Evolutionary conservation across 2,888 invertebrate genomes (phyloP), one percentile per base, ranked within the genome.

Genomic region (Timema podura): DNA sequence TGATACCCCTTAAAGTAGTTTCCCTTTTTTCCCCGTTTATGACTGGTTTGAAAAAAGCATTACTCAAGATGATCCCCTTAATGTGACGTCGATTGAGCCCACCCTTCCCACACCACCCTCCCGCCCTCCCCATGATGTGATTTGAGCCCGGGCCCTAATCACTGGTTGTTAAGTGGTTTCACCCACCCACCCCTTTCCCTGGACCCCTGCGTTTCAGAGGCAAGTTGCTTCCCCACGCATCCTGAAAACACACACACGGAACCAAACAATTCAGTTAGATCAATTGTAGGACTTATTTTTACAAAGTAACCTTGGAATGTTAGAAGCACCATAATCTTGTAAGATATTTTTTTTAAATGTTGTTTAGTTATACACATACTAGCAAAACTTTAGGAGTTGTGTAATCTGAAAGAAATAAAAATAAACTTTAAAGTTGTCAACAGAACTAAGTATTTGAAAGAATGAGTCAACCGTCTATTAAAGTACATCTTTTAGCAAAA

Each of bases 161-260:
- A 69, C 73, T 30, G 64, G 15, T 59, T 69, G 67, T 66, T 45
- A 68, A 72, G 82, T 82, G 82, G 82, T 82, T 81, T 82, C 82
- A 82, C 81, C 82, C 82, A 81, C 81, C 82, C 82, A 79, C 81
- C 82, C 81, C 78, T 77, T 79, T 80, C 79, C 81, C 81, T 80
- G 79, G 81, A 80, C 80, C 78, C 79, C 81, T 81, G 80, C 80
- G 68, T 16, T 46, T 10, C 57, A 67, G 51, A 67, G 49, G 67
- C 64, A 70, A 65, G 70, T 68, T 71, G 67, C 65, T 67, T 71
- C 71, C 71, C 71, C 73, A 70, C 49, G 67, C 68, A 66, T 67
- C 71, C 73, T 73, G 73, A 13, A 71, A 73, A 67, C 44, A 69
- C n/a, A 57, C 9, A n/a, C n/a, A 49, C 10, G n/a, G 2, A 67